Evolutionary conservation across 1,140 invertebrate species (phyloP), one percentile per base, ranked within the genome.

Genomic region (Lepeophtheirus salmonis): DNA sequence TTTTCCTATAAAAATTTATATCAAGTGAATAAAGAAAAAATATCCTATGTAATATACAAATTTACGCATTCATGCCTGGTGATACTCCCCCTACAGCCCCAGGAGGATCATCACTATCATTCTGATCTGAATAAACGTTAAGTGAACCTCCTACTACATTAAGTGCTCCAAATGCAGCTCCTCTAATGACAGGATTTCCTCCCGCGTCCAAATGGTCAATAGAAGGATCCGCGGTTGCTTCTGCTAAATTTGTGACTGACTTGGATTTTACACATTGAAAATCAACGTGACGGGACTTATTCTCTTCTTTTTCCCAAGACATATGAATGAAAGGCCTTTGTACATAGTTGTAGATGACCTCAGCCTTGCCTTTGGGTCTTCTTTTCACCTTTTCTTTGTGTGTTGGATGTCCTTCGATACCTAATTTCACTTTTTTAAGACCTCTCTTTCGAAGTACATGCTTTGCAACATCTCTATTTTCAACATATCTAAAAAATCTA

Each of bases 301-400:
- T 92, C 70, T 99, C 96, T 68, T 99, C 94, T 66, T 98, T 98
- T 70, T 99, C 96, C 96, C 96, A 99, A 0, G 92, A 97, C 89
- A 98, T 96, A 66, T 95, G 89, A 50, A 99, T 89, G 70, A 99
- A 99, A 0, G 96, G 95, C n/a, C 96, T 76, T 70, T 99, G 96
- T 0, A 98, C 94, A 71, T 99, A 99, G 72, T 97, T 97, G 73
- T 99, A 99, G 63, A 97, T 95, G 0, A 97, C 95, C 50, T 61
- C 59, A 1, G 88, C 83, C 30, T 89, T 75, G 13, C 89, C 89
- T 12, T 89, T 88, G 0, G 90, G 85, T 17, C 92, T 76, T 67
- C 85, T 84, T 68, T 86, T 90, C 0, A 83, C 72, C 70, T 98
- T 99, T 70, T 98, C 95, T 69, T 97, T 98, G 74, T 98, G 91